Conservation (phyloP, 2,888 invertebrate genomes). For the Calameuta idolon region DNA sequence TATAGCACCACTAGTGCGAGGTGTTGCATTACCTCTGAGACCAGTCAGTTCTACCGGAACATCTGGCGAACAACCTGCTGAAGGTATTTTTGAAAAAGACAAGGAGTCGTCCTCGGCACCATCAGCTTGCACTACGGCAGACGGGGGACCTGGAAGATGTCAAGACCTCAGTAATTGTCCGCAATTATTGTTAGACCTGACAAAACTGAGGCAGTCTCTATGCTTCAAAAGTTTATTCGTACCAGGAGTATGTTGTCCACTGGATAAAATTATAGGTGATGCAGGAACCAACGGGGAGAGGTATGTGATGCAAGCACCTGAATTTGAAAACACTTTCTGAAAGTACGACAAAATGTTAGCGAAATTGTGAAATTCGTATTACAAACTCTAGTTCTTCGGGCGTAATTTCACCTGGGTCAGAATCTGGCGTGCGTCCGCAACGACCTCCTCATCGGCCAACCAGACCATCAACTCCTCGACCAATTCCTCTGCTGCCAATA, state of each 20-base stretch:
- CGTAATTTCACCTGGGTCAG: conserved; percentile 5
- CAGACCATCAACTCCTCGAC: conserved; percentile 67
- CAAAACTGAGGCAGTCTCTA: conserved; percentile 84
- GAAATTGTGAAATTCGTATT: too few relatives aligned
- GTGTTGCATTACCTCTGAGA: conserved; percentile 62
- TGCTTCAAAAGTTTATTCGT: conserved; percentile 93
- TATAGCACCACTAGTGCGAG: conserved; percentile 79
- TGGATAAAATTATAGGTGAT: conserved; percentile 41
- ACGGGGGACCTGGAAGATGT: conserved; percentile 83
- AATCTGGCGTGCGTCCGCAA: conserved; percentile 64
- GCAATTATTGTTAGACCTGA: conserved; percentile 83
- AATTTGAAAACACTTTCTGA: too few relatives aligned
- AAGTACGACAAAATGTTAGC: too few relatives aligned
- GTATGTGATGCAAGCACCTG: conserved; percentile 16
- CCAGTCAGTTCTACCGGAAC: conserved; percentile 32
- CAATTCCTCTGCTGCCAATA: conserved; percentile 62
- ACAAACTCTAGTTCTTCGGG: neutral
- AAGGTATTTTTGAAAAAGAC: conserved; percentile 68
- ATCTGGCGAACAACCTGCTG: conserved; percentile 54
- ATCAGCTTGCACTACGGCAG: conserved; percentile 83
- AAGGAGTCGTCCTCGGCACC: conserved; percentile 63
- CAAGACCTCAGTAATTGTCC: conserved; percentile 92
- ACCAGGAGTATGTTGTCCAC: conserved; percentile 92
- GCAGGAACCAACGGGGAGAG: conserved; percentile 19
- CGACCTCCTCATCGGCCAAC: conserved; percentile 67